A percentile compares a stretch with the other conserved stretches of the same genome.
These are phyloP conservation scores for Taxidea taxus DNA, from an alignment of 2,113 vertebrate species.

Conservation along the genomic window DNA sequence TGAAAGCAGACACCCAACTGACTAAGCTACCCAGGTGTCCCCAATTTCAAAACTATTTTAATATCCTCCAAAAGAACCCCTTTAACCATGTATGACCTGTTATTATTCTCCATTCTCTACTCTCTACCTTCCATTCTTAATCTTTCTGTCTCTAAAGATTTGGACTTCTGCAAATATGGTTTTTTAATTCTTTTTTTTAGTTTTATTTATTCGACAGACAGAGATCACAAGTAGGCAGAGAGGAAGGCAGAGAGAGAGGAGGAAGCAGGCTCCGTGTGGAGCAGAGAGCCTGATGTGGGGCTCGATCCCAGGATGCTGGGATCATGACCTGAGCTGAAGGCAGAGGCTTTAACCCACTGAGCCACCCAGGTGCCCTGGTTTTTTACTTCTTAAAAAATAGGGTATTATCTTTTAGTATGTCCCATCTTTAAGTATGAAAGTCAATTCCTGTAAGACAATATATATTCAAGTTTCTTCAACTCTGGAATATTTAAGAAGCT, in stretches of 20 bases:
- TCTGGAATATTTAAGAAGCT: background rate
- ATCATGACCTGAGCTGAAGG: too few relatives aligned
- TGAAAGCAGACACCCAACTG: too few relatives aligned
- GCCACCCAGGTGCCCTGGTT: too few relatives aligned
- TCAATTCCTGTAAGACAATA: background rate
- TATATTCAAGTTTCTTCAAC: background rate
- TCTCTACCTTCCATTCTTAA: background rate
- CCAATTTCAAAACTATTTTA: background rate
- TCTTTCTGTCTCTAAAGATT: background rate
- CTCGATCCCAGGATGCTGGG: too few relatives aligned
- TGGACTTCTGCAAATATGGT: background rate
- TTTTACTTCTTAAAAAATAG: slow-evolving; percentile 1
- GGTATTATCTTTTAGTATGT: background rate
- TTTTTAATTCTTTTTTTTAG: slow-evolving; percentile 18
- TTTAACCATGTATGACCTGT: background rate
- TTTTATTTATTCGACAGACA: too few relatives aligned
- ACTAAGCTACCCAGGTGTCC: too few relatives aligned
- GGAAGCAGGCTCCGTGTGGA: too few relatives aligned
- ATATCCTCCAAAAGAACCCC: background rate
- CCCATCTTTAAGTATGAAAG: background rate
- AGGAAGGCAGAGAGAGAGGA: too few relatives aligned
- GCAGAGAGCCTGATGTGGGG: too few relatives aligned
- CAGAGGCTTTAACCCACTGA: too few relatives aligned
- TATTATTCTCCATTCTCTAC: background rate
- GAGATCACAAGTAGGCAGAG: too few relatives aligned